A percentile compares a stretch with the other conserved stretches of the same genome.
Conservation (phyloP, 2,113 vertebrate species). For the Melierax canorus region DNA sequence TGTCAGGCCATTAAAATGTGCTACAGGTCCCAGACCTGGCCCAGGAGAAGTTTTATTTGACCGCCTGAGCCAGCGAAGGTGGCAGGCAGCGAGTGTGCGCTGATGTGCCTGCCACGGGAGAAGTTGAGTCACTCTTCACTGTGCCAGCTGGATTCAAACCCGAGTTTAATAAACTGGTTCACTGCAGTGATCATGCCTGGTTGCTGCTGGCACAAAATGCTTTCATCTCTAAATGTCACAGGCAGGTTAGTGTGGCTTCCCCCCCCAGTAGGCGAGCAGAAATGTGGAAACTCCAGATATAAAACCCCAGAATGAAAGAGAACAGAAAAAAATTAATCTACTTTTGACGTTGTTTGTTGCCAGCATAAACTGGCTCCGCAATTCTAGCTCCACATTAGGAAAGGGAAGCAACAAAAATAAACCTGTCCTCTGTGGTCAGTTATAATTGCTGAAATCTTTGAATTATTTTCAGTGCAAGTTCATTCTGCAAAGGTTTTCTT, state of each 20-base stretch:
- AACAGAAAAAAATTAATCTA: background rate
- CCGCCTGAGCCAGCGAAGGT: background rate
- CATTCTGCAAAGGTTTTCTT: constrained; percentile 33
- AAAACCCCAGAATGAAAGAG: background rate
- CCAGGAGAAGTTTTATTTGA: background rate
- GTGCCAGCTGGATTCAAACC: constrained; percentile 36
- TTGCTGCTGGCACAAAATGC: background rate
- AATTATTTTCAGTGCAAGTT: background rate
- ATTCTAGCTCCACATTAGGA: background rate
- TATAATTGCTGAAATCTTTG: background rate
- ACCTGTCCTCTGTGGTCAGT: background rate
- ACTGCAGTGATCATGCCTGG: background rate
- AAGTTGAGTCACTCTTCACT: constrained; percentile 50
- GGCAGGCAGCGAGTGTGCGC: background rate
- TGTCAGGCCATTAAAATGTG: background rate
- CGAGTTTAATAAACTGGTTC: background rate
- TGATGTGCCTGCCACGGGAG: background rate
- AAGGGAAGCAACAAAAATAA: constrained; percentile 8
- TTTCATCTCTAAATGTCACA: constrained; percentile 39
- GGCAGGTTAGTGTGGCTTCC: background rate
- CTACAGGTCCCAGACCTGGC: background rate
- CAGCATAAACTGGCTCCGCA: background rate
- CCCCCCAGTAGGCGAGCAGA: background rate
- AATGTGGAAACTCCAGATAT: constrained; percentile 1
- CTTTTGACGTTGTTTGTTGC: background rate